Percentiles rank a stretch among this genome's conserved stretches.
Evolutionary conservation across 2,888 invertebrate species (phyloP).

Genomic region (Agriopis marginaria): DNA sequence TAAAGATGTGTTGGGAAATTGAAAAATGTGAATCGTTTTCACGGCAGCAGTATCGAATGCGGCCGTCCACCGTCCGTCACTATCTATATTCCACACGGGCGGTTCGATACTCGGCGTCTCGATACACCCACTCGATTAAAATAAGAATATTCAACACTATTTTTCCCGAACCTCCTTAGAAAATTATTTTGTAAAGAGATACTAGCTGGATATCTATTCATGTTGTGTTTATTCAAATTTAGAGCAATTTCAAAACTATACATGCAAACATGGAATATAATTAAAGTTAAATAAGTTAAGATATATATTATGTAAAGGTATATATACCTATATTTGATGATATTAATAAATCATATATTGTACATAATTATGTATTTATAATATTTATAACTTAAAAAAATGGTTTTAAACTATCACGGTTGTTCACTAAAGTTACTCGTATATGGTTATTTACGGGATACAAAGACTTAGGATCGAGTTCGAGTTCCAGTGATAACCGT

Average conservation of each 20-base stretch:
- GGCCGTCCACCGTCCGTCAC: conserved; percentile 77
- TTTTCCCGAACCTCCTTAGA: conserved; percentile 66
- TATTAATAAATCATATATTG: too few species aligned
- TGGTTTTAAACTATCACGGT: too few species aligned
- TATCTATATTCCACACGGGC: conserved; percentile 83
- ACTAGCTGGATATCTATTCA: conserved; percentile 41
- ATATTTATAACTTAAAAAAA: too few species aligned
- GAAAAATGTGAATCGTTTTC: conserved; percentile 78
- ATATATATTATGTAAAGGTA: too few species aligned
- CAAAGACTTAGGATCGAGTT: too few species aligned
- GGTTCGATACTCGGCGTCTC: conserved; percentile 71
- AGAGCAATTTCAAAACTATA: not conserved
- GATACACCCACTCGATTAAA: conserved; percentile 81
- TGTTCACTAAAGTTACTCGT: too few species aligned
- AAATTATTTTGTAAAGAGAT: conserved; percentile 59
- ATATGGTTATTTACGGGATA: too few species aligned
- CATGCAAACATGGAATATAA: too few species aligned
- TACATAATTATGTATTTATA: too few species aligned
- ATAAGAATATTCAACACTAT: conserved; percentile 82
- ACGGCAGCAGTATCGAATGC: conserved; percentile 58
- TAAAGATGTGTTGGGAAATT: conserved; percentile 53
- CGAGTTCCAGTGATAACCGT: too few species aligned
- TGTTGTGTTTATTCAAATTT: not conserved
- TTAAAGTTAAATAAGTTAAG: too few species aligned
- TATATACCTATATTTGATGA: too few species aligned